These are phyloP conservation scores for Popillia japonica DNA, from an alignment of 1,140 invertebrate genomes.

Conservation along the genomic window DNA sequence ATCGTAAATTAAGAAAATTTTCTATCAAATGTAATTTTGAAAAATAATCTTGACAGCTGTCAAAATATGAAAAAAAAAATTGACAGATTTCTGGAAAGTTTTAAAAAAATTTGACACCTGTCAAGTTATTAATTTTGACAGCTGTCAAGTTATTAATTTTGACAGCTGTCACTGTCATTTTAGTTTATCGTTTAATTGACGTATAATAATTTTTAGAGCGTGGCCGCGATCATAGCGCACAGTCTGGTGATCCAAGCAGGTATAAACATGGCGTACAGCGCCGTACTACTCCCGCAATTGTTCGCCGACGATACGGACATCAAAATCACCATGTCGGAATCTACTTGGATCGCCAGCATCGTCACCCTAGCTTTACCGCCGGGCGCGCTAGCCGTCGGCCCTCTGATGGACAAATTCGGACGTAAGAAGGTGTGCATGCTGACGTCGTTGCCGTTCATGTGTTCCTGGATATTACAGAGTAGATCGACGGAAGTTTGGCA, in stretches of 20 bases:
- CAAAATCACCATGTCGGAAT: conserved; percentile 54
- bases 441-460: conserved; percentile 65
- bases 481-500: conserved; percentile 57
- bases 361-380: conserved; percentile 65
- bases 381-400: conserved; percentile 64
- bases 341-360: conserved; percentile 67
- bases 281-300: conserved; percentile 63
- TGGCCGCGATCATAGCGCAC: conserved; percentile 60
- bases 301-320: conserved; percentile 53
- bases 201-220: conserved; percentile 57
- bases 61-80: too few relatives aligned
- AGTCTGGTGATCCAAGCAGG: conserved; percentile 64
- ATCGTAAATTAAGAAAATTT: too few relatives aligned
- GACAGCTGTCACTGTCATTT: neutral
- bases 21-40: too few relatives aligned
- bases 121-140: neutral
- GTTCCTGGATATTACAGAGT: conserved; percentile 68
- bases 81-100: too few relatives aligned
- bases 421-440: conserved; percentile 66
- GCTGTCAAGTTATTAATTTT: too few relatives aligned
- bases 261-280: conserved; percentile 66
- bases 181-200: too few relatives aligned
- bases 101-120: neutral
- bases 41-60: too few relatives aligned
- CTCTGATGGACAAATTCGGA: conserved; percentile 72